phyloP scores from a whole-genome alignment of 2,113 vertebrate genomes.

The Acanthochromis polyacanthus region DNA sequence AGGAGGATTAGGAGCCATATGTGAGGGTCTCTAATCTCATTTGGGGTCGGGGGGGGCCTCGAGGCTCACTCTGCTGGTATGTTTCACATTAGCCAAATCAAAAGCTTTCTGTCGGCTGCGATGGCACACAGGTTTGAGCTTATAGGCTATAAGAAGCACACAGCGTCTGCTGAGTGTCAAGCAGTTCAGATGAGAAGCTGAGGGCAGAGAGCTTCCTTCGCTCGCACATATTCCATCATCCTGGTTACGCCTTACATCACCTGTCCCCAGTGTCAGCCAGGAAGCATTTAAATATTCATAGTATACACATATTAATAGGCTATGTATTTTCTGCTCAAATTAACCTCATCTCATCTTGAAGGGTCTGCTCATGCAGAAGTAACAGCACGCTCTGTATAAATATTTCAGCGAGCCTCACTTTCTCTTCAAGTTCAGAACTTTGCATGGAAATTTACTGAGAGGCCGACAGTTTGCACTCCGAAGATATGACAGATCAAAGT shows the following conservation, averaged over 20 bases:
- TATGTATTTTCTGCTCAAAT: slow-evolving; percentile 73
- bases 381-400: slow-evolving; percentile 60
- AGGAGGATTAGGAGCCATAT: slow-evolving; percentile 78
- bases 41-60: slow-evolving; percentile 36
- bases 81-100: slow-evolving; percentile 73
- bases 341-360: slow-evolving; percentile 60
- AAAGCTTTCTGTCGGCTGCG: slow-evolving; percentile 33
- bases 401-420: slow-evolving; percentile 66
- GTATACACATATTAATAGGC: slow-evolving; percentile 74
- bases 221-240: slow-evolving; percentile 4
- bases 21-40: slow-evolving; percentile 77
- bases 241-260: slow-evolving; percentile 51
- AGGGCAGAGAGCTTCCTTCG: neutral
- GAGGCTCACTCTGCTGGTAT: slow-evolving; percentile 49
- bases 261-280: slow-evolving; percentile 43
- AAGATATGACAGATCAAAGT: slow-evolving; percentile 47
- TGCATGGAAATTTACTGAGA: slow-evolving; percentile 43
- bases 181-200: slow-evolving; percentile 15
- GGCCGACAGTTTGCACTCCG: slow-evolving; percentile 47
- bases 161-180: slow-evolving; percentile 10
- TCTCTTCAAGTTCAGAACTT: slow-evolving; percentile 41
- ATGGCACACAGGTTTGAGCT: slow-evolving; percentile 20
- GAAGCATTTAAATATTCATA: slow-evolving; percentile 70
- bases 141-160: neutral
- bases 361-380: slow-evolving; percentile 53